These are phyloP conservation scores for Danaus plexippus DNA, from an alignment of 1,140 invertebrate species.

Conservation along the genomic window DNA sequence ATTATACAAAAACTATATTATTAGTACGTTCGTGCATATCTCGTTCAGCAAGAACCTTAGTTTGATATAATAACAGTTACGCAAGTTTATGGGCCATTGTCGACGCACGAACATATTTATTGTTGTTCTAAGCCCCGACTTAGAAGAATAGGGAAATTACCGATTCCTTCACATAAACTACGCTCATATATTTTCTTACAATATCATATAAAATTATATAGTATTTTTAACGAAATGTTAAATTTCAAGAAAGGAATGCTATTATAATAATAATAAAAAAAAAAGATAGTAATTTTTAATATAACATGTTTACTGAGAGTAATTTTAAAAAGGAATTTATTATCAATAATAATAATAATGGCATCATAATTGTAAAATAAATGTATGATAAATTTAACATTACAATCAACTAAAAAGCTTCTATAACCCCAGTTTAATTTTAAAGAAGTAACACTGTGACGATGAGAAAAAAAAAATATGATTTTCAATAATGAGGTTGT, in stretches of 20 bases:
- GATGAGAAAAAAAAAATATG: slow-evolving; percentile 8
- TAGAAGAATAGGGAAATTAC: slow-evolving; percentile 4
- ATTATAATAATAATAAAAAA: too few relatives aligned
- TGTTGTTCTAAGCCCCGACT: slow-evolving; percentile 1
- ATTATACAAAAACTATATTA: not conserved
- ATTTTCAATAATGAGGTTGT: slow-evolving; percentile 17
- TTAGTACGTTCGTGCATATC: slow-evolving; percentile 7
- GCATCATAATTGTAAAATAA: too few relatives aligned
- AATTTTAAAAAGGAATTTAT: too few relatives aligned
- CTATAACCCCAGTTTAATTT: slow-evolving; percentile 4
- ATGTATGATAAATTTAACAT: too few relatives aligned
- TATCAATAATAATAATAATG: too few relatives aligned
- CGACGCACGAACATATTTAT: slow-evolving; percentile 18
- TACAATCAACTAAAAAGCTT: not conserved
- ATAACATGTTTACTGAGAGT: too few relatives aligned
- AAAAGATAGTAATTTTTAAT: too few relatives aligned
- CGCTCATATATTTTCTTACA: too few relatives aligned
- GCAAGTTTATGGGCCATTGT: slow-evolving; percentile 29
- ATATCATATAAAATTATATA: too few relatives aligned
- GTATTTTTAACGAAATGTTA: too few relatives aligned
- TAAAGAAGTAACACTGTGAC: slow-evolving; percentile 14
- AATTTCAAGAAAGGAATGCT: too few relatives aligned
- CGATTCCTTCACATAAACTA: too few relatives aligned
- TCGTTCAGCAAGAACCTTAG: slow-evolving; percentile 11
- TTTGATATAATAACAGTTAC: slow-evolving; percentile 15